Conservation (phyloP, 2,888 invertebrate genomes). For the Nymphalis urticae region DNA sequence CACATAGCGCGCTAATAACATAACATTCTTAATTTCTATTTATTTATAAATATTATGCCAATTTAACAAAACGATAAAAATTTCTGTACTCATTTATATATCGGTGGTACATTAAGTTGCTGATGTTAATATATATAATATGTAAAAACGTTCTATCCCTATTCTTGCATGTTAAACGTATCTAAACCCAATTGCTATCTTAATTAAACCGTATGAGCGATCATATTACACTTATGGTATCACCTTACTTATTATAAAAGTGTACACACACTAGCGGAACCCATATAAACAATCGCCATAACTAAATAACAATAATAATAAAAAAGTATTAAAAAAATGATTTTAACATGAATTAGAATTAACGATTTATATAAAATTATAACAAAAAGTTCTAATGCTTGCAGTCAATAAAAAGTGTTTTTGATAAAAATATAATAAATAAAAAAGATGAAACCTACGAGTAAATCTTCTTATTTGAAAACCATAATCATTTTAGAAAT, state of each 20-base stretch:
- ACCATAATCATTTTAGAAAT: too few relatives aligned
- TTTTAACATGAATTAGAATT: too few relatives aligned
- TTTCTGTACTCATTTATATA: not conserved
- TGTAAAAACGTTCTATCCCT: constrained; percentile 13
- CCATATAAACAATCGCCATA: constrained; percentile 16
- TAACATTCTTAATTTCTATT: constrained; percentile 1
- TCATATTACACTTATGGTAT: constrained; percentile 33
- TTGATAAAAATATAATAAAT: too few relatives aligned
- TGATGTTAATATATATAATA: constrained; percentile 3
- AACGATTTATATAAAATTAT: too few relatives aligned
- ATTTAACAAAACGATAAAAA: constrained; percentile 6
- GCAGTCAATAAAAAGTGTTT: too few relatives aligned
- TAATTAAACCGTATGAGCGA: constrained; percentile 34
- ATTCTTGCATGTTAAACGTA: constrained; percentile 24
- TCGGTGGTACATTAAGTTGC: constrained; percentile 2
- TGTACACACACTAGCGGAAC: constrained; percentile 19
- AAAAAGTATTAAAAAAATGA: too few relatives aligned
- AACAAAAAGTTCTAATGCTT: too few relatives aligned
- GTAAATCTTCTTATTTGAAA: too few relatives aligned
- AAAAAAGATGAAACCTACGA: too few relatives aligned
- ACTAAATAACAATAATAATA: not conserved
- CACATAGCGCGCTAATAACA: not conserved
- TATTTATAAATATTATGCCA: not conserved
- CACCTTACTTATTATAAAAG: constrained; percentile 24
- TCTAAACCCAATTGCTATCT: constrained; percentile 19